These are phyloP conservation scores for Apoda limacodes DNA, from an alignment of 2,888 invertebrate genomes.

Conservation along the genomic window DNA sequence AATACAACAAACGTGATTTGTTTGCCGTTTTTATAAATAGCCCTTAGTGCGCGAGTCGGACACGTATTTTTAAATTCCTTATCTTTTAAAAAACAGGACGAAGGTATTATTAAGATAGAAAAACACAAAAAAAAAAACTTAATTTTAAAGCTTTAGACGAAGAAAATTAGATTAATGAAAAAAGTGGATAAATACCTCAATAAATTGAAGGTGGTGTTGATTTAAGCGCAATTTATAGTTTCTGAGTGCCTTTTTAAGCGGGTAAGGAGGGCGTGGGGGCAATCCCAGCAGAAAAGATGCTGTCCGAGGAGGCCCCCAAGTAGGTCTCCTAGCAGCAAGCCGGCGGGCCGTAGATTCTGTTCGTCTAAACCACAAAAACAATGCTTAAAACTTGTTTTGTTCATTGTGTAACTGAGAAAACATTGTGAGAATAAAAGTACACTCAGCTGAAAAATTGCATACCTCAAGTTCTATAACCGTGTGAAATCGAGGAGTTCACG, in stretches of 20 bases:
- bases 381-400: neutral
- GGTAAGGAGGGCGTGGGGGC: slow-evolving; percentile 49
- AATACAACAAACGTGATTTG: no score
- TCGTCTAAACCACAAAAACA: slow-evolving; percentile 29
- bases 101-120: neutral
- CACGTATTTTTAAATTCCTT: neutral
- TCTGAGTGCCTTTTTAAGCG: slow-evolving; percentile 49
- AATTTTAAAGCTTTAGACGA: neutral
- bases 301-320: slow-evolving; percentile 48
- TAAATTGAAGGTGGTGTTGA: slow-evolving; percentile 51
- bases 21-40: no score
- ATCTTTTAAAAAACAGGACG: neutral
- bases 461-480: no score
- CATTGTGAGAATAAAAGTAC: neutral
- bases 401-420: neutral
- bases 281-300: slow-evolving; percentile 56
- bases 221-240: slow-evolving; percentile 47
- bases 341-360: slow-evolving; percentile 41
- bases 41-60: neutral
- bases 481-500: no score
- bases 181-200: slow-evolving; percentile 34
- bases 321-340: slow-evolving; percentile 28
- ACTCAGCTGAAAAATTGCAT: no score
- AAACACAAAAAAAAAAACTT: neutral
- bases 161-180: neutral